These are phyloP conservation scores for Siderastrea radians DNA, from an alignment of 92 coral and sea anemone species.

Conservation along the genomic window DNA sequence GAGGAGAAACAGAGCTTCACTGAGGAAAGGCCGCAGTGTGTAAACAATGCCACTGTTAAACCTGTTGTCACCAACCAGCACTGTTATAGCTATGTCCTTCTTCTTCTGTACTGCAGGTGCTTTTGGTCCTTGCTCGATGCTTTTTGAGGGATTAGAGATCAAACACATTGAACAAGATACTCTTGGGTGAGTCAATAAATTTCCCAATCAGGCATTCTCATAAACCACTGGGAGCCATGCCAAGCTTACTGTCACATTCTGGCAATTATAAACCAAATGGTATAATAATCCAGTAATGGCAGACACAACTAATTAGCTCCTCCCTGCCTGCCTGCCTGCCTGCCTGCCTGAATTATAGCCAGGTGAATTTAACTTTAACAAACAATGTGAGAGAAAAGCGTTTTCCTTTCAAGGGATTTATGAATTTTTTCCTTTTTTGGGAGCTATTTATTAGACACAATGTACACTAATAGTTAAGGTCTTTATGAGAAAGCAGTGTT, in stretches of 20 bases:
- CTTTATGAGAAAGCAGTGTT: no score
- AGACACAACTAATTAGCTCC: no score
- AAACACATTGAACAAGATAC: conserved; percentile 94
- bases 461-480: no score
- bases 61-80: neutral
- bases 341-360: no score
- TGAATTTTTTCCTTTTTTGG: no score
- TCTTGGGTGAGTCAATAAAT: conserved; percentile 78
- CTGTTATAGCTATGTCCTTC: neutral
- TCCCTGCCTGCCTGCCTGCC: no score
- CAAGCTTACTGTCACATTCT: neutral
- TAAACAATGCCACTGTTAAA: neutral
- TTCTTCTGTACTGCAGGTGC: conserved; percentile 71
- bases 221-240: conserved; percentile 17
- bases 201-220: conserved; percentile 51
- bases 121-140: conserved; percentile 74
- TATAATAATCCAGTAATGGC: no score
- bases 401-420: no score
- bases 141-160: conserved; percentile 88
- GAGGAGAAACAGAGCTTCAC: conserved; percentile 41
- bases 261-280: no score
- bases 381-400: no score
- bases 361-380: no score
- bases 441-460: no score
- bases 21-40: conserved; percentile 20